Evolutionary conservation across 2,797 vertebrate species (phyloP), one percentile per base, ranked within the genome.

Genomic region (Chrysocyon brachyurus): DNA sequence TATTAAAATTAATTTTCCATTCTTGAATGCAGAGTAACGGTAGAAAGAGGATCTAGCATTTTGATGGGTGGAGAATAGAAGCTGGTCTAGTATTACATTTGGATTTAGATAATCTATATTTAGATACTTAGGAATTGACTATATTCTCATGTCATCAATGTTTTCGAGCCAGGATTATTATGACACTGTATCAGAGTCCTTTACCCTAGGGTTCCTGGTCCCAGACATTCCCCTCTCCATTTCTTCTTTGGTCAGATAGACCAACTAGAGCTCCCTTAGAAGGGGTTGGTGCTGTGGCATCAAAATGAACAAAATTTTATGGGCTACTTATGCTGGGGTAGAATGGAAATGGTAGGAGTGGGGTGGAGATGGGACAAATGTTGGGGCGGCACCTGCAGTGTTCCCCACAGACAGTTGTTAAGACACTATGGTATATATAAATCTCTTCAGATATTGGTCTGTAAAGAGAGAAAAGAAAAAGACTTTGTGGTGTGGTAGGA

Each of bases 1-100:
- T 68, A 81, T 92, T 77, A 93, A 94, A 95, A 95, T 92, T 97
- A 90, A 92, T 73, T 96, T 97, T 86, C n/a, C n/a, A 57, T 94
- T 97, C 68, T 90, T 73, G 66, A 91, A 95, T 82, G 78, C 28
- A 64, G 89, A 97, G 63, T 73, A 93, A 93, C 59, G 84, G 19
- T 57, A 14, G 70, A 93, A 93, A 93, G 63, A 90, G n/a, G 15
- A 54, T 40, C n/a, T 14, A 52, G 68, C 57, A 94, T 93, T 95
- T 93, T 87, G 86, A 81, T 87, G 57, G 57, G 70, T 57, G 84
- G 94, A 93, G 68, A 31, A 90, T 33, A 95, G 26, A 92, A 93
- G 46, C 70, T 88, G 83, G 83, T 64, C 46, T 94, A 72, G 54
- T 22, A 88, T 91, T 90, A 81, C 73, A 52, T 81, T 61, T 96